Base-by-base conservation (phyloP, 2,797 vertebrate genomes). In the Scleropages formosus region DNA sequence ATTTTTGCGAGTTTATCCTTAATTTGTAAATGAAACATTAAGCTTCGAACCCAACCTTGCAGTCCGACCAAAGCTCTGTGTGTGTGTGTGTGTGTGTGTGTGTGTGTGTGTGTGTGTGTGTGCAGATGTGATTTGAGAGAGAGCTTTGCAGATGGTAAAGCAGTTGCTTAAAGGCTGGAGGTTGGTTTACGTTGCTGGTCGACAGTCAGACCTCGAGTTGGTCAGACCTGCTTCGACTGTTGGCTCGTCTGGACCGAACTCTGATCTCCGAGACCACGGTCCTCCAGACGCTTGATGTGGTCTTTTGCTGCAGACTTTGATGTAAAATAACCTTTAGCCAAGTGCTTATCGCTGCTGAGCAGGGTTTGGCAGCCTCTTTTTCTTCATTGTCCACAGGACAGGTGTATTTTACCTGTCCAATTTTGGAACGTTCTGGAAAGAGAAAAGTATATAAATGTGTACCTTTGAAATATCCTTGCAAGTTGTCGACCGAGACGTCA, bases 161-260 rank as follows among this genome's bases (percentile, higher is more conserved):
- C 59, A n/a, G 11, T 10, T 22, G 68, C 27, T 58, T 47, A 3
- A 39, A 59, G 64, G 51, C 22, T 44, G 20, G 79, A 78, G 56
- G 81, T 83, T 84, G 82, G 80, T 78, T 80, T 80, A 80, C 81
- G 81, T n/a, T n/a, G 72, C 82, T 47, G 70, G 72, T 82, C 73
- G 80, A 78, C 66, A 82, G 82, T 82, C 81, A 82, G 78, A 80
- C 84, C 53, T 89, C 91, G 90, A 88, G 92, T 87, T 81, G 82
- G 85, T 81, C 81, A 84, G 82, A 89, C 86, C 88, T 86, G 80
- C 79, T 82, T 84, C 81, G 86, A 84, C 84, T 87, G 80, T 75
- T 83, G 76, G 78, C 80, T 82, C 78, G 82, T 82, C 80, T 66
- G 73, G 82, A 82, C 87, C 80, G 73, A 83, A 79, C 82, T 77